Conservation (phyloP, 2,113 vertebrate genomes). For the Columba livia region DNA sequence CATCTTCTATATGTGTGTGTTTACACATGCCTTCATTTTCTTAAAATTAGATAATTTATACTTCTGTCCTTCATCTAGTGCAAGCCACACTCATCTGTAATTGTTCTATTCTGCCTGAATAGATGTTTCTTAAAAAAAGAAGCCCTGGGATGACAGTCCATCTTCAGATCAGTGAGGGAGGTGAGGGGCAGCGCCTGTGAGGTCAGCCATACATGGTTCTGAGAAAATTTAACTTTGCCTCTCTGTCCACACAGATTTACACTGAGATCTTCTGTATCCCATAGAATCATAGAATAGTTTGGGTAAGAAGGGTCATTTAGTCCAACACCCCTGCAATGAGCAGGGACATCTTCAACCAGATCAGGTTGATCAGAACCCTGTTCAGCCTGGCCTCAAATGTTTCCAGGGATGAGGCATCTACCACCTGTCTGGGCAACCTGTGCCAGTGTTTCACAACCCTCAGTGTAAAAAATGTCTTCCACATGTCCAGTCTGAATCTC, state of each 20-base stretch:
- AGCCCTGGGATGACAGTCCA: background rate
- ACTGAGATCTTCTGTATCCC: background rate
- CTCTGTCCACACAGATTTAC: background rate
- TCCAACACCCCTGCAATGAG: too few species aligned
- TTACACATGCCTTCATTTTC: rapidly evolving
- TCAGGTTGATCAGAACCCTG: too few species aligned
- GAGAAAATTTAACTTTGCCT: background rate
- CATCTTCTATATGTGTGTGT: rapidly evolving
- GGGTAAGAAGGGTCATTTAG: too few species aligned
- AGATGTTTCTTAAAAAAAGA: background rate
- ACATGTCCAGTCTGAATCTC: too few species aligned
- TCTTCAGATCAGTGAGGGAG: background rate
- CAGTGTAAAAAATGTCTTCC: too few species aligned
- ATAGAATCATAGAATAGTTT: too few species aligned
- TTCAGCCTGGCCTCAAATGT: too few species aligned
- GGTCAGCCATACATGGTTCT: rapidly evolving
- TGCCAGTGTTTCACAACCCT: too few species aligned
- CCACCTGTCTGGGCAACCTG: too few species aligned
- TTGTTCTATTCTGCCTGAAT: background rate
- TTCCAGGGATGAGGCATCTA: too few species aligned
- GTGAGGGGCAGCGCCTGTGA: background rate
- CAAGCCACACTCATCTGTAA: background rate
- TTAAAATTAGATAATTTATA: background rate
- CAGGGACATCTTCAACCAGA: too few species aligned
- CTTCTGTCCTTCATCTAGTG: background rate